These are phyloP conservation scores for Augiades crinisus DNA, from an alignment of 2,888 invertebrate genomes.

Conservation along the genomic window DNA sequence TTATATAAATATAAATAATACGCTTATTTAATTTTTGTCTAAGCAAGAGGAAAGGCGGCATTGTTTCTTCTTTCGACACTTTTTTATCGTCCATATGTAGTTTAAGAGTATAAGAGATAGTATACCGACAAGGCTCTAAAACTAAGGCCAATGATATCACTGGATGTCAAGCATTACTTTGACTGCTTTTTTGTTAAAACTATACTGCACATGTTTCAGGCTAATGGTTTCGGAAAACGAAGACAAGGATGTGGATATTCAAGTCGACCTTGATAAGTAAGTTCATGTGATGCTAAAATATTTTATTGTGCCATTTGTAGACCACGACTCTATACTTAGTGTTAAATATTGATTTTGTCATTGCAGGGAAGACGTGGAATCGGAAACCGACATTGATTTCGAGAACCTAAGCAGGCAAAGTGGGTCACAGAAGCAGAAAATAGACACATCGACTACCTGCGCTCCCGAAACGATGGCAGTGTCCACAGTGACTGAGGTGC, in stretches of 20 bases:
- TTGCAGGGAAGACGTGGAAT: conserved; percentile 85
- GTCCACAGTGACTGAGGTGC: conserved; percentile 82
- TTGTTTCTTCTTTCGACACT: too few relatives aligned
- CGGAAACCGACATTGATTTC: conserved; percentile 91
- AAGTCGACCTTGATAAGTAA: conserved; percentile 73
- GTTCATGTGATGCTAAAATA: conserved; percentile 29
- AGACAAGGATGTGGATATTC: conserved; percentile 60
- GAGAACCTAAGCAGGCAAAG: conserved; percentile 87
- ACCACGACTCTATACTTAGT: too few relatives aligned
- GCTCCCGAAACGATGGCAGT: conserved; percentile 75
- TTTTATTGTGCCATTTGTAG: neutral
- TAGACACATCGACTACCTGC: conserved; percentile 65
- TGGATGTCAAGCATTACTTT: too few relatives aligned
- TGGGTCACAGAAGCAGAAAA: conserved; percentile 65
- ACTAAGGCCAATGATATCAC: too few relatives aligned
- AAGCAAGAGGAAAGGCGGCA: too few relatives aligned
- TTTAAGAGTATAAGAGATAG: too few relatives aligned
- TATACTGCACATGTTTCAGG: conserved; percentile 54
- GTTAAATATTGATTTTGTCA: conserved; percentile 2
- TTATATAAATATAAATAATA: neutral
- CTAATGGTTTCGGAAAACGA: conserved; percentile 52
- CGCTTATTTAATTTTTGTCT: too few relatives aligned
- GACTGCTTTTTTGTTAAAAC: too few relatives aligned
- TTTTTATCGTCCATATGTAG: too few relatives aligned
- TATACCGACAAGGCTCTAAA: too few relatives aligned